phyloP scores from a whole-genome alignment of 2,888 invertebrate species.

The Diaphora mendica region DNA sequence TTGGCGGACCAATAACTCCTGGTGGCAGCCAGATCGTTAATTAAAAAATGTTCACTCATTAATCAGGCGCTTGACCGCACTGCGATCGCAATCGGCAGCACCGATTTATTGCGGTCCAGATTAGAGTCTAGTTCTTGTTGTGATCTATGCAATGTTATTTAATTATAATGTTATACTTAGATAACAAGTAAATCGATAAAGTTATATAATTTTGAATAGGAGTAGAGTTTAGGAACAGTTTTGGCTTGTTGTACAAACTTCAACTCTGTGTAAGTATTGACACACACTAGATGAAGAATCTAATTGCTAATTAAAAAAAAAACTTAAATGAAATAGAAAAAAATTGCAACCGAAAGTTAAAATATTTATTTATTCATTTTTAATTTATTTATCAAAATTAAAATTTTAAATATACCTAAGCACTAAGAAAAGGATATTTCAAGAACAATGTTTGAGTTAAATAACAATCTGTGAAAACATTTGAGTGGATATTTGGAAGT shows the following conservation, averaged over 20 bases:
- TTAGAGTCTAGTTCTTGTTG: slow-evolving; percentile 61
- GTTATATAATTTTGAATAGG: slow-evolving; percentile 39
- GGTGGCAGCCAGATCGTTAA: slow-evolving; percentile 62
- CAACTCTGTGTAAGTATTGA: too few species aligned
- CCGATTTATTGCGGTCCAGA: slow-evolving; percentile 75
- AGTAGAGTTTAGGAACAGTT: slow-evolving; percentile 23
- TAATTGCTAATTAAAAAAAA: too few species aligned
- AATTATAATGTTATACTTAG: slow-evolving; percentile 45
- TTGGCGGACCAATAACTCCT: slow-evolving; percentile 60
- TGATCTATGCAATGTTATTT: slow-evolving; percentile 56
- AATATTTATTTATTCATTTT: too few species aligned
- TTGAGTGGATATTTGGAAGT: neutral
- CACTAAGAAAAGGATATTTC: neutral
- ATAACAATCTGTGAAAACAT: neutral
- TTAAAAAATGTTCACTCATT: slow-evolving; percentile 76
- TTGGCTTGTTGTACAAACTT: too few species aligned
- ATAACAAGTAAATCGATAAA: neutral
- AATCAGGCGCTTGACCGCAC: slow-evolving; percentile 66
- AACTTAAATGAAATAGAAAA: too few species aligned
- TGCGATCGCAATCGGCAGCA: slow-evolving; percentile 67
- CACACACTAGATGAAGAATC: too few species aligned
- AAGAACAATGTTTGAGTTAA: neutral
- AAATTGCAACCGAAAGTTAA: too few species aligned
- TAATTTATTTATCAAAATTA: too few species aligned
- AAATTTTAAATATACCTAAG: too few species aligned